phyloP scores from a whole-genome alignment of 2,113 vertebrate species.

The Gallinago paraguaiae region DNA sequence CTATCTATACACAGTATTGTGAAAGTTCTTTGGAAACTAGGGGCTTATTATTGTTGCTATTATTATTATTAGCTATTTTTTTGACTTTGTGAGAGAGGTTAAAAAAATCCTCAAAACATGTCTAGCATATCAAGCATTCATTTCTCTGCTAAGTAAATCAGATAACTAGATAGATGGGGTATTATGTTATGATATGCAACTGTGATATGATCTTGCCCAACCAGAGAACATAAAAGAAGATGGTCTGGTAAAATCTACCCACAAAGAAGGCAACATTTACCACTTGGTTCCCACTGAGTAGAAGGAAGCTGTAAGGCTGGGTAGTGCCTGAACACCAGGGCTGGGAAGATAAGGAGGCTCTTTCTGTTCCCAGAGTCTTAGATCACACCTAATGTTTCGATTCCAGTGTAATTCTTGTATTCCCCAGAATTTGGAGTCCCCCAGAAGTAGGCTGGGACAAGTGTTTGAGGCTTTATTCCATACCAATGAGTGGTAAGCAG shows the following conservation, averaged over 20 bases:
- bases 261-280: background rate
- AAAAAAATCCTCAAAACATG: background rate
- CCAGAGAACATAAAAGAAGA: background rate
- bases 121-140: background rate
- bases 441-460: background rate
- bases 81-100: background rate
- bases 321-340: background rate
- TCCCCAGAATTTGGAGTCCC: background rate
- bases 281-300: background rate
- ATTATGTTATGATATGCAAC: background rate
- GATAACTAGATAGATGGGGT: background rate
- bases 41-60: fast-evolving
- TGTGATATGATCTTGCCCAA: background rate
- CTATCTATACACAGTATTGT: background rate
- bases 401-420: background rate
- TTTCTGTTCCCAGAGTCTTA: background rate
- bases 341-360: background rate
- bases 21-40: background rate
- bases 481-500: background rate
- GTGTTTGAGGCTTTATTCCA: background rate
- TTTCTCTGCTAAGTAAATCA: background rate
- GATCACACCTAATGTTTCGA: background rate
- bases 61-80: background rate
- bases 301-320: background rate
- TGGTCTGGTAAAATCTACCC: background rate